Conservation (phyloP, 64 coral and sea anemone species). For the Pachyseris speciosa region DNA sequence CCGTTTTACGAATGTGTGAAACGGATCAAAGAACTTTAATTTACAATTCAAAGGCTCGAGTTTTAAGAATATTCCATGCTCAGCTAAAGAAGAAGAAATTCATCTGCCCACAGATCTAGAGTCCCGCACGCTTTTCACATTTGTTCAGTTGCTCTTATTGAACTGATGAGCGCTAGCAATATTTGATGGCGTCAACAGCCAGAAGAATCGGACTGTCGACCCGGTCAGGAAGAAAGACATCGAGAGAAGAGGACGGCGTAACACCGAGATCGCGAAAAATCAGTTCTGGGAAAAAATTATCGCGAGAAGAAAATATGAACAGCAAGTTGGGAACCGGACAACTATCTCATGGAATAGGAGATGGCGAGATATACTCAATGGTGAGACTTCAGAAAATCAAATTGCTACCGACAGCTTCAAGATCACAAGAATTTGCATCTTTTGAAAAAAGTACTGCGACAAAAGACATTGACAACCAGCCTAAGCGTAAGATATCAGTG, state of each 20-base stretch:
- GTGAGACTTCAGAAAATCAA: not conserved
- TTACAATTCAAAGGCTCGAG: not conserved
- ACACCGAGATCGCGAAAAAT: conserved; percentile 15
- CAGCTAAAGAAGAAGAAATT: not conserved
- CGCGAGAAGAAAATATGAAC: conserved; percentile 28
- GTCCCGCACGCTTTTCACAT: not conserved
- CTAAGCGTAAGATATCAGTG: conserved; percentile 26
- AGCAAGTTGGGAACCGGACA: not conserved
- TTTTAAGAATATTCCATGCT: not conserved
- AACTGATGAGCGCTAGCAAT: not conserved
- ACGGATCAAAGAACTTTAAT: too few species aligned
- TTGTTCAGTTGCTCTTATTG: not conserved
- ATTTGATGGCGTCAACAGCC: conserved; percentile 18
- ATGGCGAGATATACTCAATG: not conserved
- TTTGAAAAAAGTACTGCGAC: not conserved
- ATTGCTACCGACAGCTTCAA: not conserved
- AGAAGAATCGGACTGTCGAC: conserved; percentile 48
- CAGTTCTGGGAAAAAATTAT: conserved; percentile 29
- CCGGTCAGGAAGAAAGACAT: conserved; percentile 47
- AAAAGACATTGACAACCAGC: not conserved
- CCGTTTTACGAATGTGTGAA: too few species aligned
- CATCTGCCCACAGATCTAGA: not conserved
- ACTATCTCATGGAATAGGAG: not conserved
- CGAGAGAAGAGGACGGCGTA: conserved; percentile 37
- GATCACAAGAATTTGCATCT: not conserved